A percentile compares a stretch with the other conserved stretches of the same genome.
These are phyloP conservation scores for Drosophila willistoni DNA, from an alignment of 1,140 invertebrate species.

Conservation along the genomic window DNA sequence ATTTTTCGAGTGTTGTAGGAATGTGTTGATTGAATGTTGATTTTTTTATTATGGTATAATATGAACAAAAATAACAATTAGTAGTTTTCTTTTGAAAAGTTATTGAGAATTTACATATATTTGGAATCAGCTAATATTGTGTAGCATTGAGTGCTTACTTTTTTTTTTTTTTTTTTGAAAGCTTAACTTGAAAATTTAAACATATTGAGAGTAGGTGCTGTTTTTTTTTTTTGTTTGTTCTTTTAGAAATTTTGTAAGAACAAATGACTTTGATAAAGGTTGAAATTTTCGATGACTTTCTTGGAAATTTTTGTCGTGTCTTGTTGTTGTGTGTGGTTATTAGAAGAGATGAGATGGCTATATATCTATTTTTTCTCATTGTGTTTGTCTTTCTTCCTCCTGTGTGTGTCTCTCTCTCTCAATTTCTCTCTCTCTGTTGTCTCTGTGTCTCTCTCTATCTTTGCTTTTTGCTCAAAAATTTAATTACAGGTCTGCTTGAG, in stretches of 20 bases:
- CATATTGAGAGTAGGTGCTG: too few relatives aligned
- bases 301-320: neutral
- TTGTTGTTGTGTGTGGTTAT: neutral
- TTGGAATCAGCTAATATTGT: too few relatives aligned
- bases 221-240: too few relatives aligned
- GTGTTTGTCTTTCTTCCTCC: conserved; percentile 20
- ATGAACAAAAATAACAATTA: neutral
- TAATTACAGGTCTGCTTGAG: conserved; percentile 76
- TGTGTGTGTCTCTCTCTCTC: conserved; percentile 18
- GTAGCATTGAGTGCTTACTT: too few relatives aligned
- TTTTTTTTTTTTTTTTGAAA: too few relatives aligned
- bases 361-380: neutral
- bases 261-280: neutral
- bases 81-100: neutral
- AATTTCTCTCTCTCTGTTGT: conserved; percentile 34
- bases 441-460: conserved; percentile 36
- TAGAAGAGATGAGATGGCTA: neutral
- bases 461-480: conserved; percentile 58
- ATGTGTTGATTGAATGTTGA: neutral
- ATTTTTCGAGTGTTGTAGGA: neutral
- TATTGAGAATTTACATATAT: too few relatives aligned
- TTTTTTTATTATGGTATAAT: neutral
- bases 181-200: too few relatives aligned
- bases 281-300: neutral
- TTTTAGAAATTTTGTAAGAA: too few relatives aligned